Evolutionary conservation across 1,140 invertebrate species (phyloP).

Genomic region (Idris sp.): DNA sequence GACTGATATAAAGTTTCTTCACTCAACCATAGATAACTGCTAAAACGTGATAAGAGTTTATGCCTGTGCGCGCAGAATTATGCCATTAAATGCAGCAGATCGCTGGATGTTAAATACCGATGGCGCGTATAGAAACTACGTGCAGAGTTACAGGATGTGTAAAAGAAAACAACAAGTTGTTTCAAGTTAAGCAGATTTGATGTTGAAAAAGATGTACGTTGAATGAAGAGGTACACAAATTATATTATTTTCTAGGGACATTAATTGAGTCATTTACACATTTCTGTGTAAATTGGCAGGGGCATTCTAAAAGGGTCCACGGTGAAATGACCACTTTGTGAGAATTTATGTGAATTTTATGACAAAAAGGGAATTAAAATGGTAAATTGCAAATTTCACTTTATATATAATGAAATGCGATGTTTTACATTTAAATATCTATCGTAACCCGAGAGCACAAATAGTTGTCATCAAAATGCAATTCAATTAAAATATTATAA

Average conservation of each 20-base stretch:
- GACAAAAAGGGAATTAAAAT: neutral
- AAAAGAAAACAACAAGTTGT: constrained; percentile 36
- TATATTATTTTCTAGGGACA: no score
- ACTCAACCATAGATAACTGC: constrained; percentile 57
- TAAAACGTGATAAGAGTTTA: constrained; percentile 64
- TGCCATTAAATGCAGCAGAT: constrained; percentile 65
- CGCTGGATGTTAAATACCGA: constrained; percentile 67
- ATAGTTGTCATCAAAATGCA: no score
- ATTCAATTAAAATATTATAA: no score
- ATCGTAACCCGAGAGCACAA: no score
- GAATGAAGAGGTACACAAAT: no score
- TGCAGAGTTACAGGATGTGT: constrained; percentile 47
- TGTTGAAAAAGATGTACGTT: no score
- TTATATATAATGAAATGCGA: no score
- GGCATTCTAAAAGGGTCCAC: constrained; percentile 1
- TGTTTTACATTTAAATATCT: no score
- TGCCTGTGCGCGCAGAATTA: constrained; percentile 59
- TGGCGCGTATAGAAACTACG: constrained; percentile 61
- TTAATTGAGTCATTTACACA: constrained; percentile 44
- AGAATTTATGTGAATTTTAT: neutral
- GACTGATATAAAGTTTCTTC: constrained; percentile 51
- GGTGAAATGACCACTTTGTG: constrained; percentile 5
- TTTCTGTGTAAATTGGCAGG: constrained; percentile 15
- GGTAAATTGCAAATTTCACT: constrained; percentile 14
- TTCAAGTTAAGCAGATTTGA: no score